A percentile compares a stretch with the other conserved stretches of the same genome.
Evolutionary conservation across 2,888 invertebrate genomes (phyloP).

Genomic region (Lithophane ornitopus): DNA sequence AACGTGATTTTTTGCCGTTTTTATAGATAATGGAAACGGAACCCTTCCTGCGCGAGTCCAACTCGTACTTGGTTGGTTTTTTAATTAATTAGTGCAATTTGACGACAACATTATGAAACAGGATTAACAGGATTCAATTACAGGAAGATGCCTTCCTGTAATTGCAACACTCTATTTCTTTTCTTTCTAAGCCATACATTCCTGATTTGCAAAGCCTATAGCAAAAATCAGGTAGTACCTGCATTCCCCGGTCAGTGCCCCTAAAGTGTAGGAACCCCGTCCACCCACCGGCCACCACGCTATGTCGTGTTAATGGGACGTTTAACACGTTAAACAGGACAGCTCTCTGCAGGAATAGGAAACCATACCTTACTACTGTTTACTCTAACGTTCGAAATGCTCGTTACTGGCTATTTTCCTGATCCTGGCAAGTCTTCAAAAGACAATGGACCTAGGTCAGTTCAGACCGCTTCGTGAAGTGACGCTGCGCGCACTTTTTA

Average conservation of each 20-base stretch:
- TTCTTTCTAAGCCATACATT: neutral
- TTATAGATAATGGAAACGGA: too few relatives aligned
- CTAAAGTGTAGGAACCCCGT: constrained; percentile 33
- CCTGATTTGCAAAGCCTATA: neutral
- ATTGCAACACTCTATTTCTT: neutral
- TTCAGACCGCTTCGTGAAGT: too few relatives aligned
- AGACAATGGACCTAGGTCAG: constrained; percentile 68
- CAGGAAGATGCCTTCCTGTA: neutral
- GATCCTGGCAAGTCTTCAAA: constrained; percentile 61
- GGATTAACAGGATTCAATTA: too few relatives aligned
- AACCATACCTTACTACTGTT: constrained; percentile 26
- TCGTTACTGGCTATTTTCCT: constrained; percentile 19
- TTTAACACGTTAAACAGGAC: constrained; percentile 38
- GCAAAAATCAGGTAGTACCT: neutral
- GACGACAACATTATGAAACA: neutral
- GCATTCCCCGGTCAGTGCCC: constrained; percentile 38
- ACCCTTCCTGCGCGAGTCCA: too few relatives aligned
- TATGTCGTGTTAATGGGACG: constrained; percentile 51
- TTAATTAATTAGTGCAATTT: neutral
- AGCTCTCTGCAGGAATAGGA: constrained; percentile 35
- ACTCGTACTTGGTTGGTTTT: neutral
- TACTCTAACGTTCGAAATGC: constrained; percentile 5
- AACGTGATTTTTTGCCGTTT: too few relatives aligned
- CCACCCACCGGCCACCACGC: constrained; percentile 24
- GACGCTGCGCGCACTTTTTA: too few relatives aligned